Evolutionary conservation across 2,113 vertebrate genomes (phyloP), one percentile per base, ranked within the genome.

Genomic region (Agelaius phoeniceus): DNA sequence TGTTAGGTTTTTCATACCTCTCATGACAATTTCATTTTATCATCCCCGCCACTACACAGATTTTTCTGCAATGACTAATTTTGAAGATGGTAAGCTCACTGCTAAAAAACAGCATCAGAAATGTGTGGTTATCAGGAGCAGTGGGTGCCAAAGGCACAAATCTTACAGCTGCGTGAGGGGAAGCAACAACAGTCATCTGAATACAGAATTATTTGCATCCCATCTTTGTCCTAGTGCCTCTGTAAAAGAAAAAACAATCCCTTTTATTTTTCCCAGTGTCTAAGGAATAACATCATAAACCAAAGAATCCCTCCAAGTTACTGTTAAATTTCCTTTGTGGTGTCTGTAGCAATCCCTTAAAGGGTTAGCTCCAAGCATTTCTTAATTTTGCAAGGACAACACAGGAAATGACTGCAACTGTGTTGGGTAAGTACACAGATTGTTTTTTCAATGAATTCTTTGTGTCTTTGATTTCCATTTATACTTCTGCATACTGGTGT

Each of bases 1-100:
- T 84, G 72, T 71, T 82, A n/a, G n/a, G 49, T 58, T 95, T 95
- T 77, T 65, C 87, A 92, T 94, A 39, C 8, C 11, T 35, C 57
- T 92, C 66, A 94, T 52, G 44, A 90, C 26, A 15, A 76, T 72
- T 97, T 97, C 77, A 95, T 92, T 96, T 97, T 82, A 85, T 54
- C 90, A 55, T 73, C 72, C 89, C 43, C 8, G 3, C 52, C 87
- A 82, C 83, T 94, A 57, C 66, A 78, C 9, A 87, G 66, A 87
- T 94, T 93, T 96, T 96, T 92, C 65, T 90, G 73, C 63, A 88
- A 66, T 90, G 86, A 94, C 96, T 97, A 91, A 96, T 97, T 96
- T 89, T 83, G 94, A 96, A 94, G 78, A 44, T 15, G 21, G 84
- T 35, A 82, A 85, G 49, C 59, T 89, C 8, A 2, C 62, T 92